phyloP scores from a whole-genome alignment of 2,113 vertebrate genomes.

The Muntiacus reevesi region DNA sequence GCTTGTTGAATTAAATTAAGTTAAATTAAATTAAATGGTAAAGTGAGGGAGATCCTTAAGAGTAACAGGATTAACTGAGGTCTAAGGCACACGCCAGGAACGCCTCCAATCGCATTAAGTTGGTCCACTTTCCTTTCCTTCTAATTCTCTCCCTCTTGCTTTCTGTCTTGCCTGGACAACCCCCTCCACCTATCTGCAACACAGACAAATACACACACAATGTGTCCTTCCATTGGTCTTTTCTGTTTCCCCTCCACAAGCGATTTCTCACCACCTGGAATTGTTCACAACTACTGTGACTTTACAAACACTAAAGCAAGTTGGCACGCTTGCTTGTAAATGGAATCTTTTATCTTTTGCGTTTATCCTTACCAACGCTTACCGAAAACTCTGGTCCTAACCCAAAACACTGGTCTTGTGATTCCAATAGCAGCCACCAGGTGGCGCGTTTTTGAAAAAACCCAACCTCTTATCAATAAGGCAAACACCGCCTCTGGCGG shows the following conservation, averaged over 20 bases:
- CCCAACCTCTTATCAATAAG: neutral
- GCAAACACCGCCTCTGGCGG: neutral
- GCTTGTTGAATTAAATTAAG: neutral
- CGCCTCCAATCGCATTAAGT: neutral
- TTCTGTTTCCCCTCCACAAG: neutral
- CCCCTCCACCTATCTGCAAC: neutral
- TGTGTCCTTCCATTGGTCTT: neutral
- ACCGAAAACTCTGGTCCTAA: neutral
- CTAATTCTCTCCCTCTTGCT: neutral
- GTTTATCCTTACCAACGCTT: accelerated
- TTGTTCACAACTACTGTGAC: neutral
- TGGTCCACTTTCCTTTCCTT: neutral
- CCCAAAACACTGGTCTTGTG: neutral
- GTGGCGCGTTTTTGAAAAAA: neutral
- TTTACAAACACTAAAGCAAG: neutral
- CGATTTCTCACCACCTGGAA: neutral
- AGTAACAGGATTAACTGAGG: neutral
- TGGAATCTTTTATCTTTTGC: neutral
- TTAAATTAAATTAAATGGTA: neutral
- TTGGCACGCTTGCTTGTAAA: neutral
- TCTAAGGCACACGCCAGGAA: neutral
- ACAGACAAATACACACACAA: neutral
- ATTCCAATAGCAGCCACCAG: neutral
- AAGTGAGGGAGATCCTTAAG: neutral
- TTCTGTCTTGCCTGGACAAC: neutral